Conservation (phyloP, 2,888 invertebrate species). For the Drosophila prostipennis region DNA sequence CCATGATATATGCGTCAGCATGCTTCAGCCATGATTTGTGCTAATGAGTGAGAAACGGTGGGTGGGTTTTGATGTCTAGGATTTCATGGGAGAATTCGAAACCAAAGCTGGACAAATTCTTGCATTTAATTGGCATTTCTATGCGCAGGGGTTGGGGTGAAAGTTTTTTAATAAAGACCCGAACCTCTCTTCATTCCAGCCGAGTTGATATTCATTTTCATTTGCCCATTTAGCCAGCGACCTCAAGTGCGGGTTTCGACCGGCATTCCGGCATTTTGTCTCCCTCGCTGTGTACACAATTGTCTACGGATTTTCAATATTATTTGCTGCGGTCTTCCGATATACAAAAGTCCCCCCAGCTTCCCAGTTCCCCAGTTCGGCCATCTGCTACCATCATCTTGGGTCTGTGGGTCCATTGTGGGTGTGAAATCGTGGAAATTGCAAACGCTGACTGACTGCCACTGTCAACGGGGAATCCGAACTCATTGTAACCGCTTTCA, state of each 20-base stretch:
- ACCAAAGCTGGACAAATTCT: slow-evolving; percentile 37
- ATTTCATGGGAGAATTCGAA: slow-evolving; percentile 22
- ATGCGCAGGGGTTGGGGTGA: slow-evolving; percentile 24
- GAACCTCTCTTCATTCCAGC: slow-evolving; percentile 54
- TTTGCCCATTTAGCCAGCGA: slow-evolving; percentile 56
- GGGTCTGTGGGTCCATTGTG: slow-evolving; percentile 53
- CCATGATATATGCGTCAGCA: slow-evolving; percentile 58
- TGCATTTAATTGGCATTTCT: slow-evolving; percentile 68
- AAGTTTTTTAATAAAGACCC: slow-evolving; percentile 71
- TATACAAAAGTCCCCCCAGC: slow-evolving; percentile 32
- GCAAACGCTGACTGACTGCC: slow-evolving; percentile 46
- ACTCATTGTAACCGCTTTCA: slow-evolving; percentile 81
- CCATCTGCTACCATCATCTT: slow-evolving; percentile 53
- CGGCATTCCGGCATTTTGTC: slow-evolving; percentile 52
- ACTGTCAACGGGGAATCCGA: slow-evolving; percentile 57
- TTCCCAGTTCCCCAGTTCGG: neutral
- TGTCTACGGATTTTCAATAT: slow-evolving; percentile 78
- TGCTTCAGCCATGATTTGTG: slow-evolving; percentile 67
- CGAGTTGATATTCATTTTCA: slow-evolving; percentile 80
- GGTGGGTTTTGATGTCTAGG: slow-evolving; percentile 22
- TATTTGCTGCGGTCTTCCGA: slow-evolving; percentile 71
- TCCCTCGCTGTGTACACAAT: slow-evolving; percentile 64
- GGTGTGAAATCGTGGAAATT: slow-evolving; percentile 45
- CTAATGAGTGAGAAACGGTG: slow-evolving; percentile 61
- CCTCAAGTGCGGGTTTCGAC: slow-evolving; percentile 58